These are phyloP conservation scores for Eremobia ochroleuca DNA, from an alignment of 2,888 invertebrate genomes.

Conservation along the genomic window DNA sequence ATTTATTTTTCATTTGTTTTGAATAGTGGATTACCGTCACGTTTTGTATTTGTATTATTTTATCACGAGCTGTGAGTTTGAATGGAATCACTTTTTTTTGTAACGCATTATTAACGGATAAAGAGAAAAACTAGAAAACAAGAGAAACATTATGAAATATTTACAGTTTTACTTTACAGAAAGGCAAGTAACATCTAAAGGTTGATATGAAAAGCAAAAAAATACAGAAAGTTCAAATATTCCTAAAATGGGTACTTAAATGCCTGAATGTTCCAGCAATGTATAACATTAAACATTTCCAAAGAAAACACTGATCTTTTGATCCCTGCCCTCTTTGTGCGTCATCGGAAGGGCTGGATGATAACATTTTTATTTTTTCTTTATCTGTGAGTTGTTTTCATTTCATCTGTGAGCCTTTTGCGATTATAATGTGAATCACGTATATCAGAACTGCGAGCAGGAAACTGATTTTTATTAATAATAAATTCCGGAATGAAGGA, in stretches of 20 bases:
- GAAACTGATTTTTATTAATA: conserved; percentile 62
- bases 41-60: conserved; percentile 9
- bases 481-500: conserved; percentile 58
- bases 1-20: background rate
- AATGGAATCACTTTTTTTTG: background rate
- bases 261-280: conserved; percentile 40
- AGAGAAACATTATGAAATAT: background rate
- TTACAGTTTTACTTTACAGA: background rate
- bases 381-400: conserved; percentile 52
- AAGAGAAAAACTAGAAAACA: background rate
- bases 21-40: conserved; percentile 3
- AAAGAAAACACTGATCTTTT: conserved; percentile 69
- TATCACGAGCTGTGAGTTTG: background rate
- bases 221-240: conserved; percentile 22
- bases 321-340: conserved; percentile 58
- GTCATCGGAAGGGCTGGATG: conserved; percentile 39
- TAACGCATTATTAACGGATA: background rate
- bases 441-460: conserved; percentile 40
- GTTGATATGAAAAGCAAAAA: conserved; percentile 5
- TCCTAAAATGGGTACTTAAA: conserved; percentile 22
- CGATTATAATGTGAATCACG: conserved; percentile 41
- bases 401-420: conserved; percentile 32
- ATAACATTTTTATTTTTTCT: conserved; percentile 56
- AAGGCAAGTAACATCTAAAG: conserved; percentile 23
- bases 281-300: conserved; percentile 63